Conservation (phyloP, 2,888 invertebrate genomes). For the Oscheius sp. region DNA sequence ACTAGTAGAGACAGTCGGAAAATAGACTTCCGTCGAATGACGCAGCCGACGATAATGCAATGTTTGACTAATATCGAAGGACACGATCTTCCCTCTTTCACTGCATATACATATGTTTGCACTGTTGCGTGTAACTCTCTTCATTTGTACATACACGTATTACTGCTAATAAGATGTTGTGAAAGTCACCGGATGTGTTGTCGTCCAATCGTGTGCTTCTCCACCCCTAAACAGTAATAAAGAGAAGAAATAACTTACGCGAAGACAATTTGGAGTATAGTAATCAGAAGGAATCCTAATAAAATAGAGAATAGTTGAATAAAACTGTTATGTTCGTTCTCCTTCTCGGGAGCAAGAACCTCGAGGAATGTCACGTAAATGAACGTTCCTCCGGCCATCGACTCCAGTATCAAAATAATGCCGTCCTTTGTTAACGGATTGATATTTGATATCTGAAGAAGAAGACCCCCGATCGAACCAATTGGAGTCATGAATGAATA, state of each 20-base stretch:
- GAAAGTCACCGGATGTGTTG: background rate
- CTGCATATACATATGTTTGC: too few relatives aligned
- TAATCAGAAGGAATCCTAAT: conserved; percentile 59
- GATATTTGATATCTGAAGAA: conserved; percentile 28
- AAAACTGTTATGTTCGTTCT: conserved; percentile 52
- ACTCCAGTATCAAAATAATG: conserved; percentile 7
- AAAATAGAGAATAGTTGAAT: conserved; percentile 61
- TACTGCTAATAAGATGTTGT: too few relatives aligned
- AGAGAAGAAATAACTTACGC: background rate
- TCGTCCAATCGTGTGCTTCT: background rate
- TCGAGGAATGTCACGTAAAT: conserved; percentile 22
- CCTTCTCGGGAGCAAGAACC: conserved; percentile 52
- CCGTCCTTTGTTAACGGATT: conserved; percentile 7
- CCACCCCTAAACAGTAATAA: background rate
- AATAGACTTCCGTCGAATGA: too few relatives aligned
- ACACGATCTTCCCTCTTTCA: too few relatives aligned
- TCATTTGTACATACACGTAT: too few relatives aligned
- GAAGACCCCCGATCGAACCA: conserved; percentile 72
- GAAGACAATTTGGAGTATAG: conserved; percentile 46
- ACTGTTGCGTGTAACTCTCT: too few relatives aligned
- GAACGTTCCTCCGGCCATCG: conserved; percentile 16
- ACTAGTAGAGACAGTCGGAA: too few relatives aligned
- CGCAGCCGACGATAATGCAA: too few relatives aligned
- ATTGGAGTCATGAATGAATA: conserved; percentile 79
- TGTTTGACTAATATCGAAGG: too few relatives aligned